These are phyloP conservation scores for Alectura lathami DNA, from an alignment of 2,113 vertebrate species.

Conservation along the genomic window DNA sequence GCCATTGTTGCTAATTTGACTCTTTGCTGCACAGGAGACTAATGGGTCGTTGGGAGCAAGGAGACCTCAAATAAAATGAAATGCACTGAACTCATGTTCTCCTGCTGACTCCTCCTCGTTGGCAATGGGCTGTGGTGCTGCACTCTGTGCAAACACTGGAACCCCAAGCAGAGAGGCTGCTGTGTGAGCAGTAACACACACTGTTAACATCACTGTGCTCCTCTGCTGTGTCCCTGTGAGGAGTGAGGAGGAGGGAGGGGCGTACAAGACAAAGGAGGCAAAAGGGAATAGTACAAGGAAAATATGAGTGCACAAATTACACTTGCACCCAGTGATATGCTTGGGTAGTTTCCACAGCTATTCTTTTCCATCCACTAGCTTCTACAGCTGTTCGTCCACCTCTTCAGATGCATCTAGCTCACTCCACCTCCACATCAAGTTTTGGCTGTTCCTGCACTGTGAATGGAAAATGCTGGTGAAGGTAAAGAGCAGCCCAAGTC, in stretches of 20 bases:
- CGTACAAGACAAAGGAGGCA: not conserved
- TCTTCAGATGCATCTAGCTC: not conserved
- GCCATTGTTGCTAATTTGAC: not conserved
- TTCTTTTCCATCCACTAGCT: not conserved
- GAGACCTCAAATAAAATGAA: not conserved
- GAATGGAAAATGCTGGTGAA: not conserved
- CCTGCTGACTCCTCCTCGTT: not conserved
- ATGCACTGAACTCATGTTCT: not conserved
- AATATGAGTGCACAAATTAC: not conserved
- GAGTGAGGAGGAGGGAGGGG: not conserved
- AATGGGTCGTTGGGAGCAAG: not conserved
- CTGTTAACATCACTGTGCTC: not conserved
- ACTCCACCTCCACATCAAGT: not conserved
- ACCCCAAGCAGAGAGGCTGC: not conserved
- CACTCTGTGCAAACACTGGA: not conserved
- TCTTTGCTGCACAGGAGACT: not conserved
- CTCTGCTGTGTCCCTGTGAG: not conserved
- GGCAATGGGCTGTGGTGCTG: not conserved
- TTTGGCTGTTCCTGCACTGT: not conserved
- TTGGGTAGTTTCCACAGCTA: not conserved
- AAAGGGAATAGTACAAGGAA: not conserved
- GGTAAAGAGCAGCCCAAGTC: not conserved
- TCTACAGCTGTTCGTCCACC: not conserved
- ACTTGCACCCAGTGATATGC: not conserved
- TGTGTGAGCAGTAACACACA: not conserved